Base-by-base conservation (phyloP, 2,797 vertebrate genomes). In the Darevskia nairensis region DNA sequence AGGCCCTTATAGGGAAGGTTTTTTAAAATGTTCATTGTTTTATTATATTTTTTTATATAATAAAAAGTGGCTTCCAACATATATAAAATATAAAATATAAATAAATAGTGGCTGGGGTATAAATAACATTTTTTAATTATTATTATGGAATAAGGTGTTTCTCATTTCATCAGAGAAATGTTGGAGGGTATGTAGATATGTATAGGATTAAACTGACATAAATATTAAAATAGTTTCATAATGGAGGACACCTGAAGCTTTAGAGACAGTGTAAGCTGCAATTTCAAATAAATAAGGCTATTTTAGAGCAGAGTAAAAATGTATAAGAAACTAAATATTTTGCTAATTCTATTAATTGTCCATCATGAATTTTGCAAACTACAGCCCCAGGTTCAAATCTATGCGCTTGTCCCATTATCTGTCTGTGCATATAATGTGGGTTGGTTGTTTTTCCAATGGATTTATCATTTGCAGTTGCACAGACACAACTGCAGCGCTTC, bases 401-500 rank as follows among this genome's bases (percentile, higher is more conserved):
- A 17, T 84, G 41, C 5, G 29, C n/a, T 25, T 79, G 9, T 39
- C 50, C 78, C 11, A 35, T 27, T 68, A 13, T 17, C 32, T 85
- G 25, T 6, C 13, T 8, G 15, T 9, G 8, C n/a, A 32, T 6
- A 32, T 71, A 32, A 6, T 23, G 21, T 55, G 68, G n/a, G 84
- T 25, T 44, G 39, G 39, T 59, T 85, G 39, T n/a, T 77, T 46
- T 32, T 41, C 13, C 17, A 72, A 41, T 29, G 19, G 32, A 11
- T 19, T 71, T 80, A 35, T 35, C 25, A 87, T 44, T 74, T 41
- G 19, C 81, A 64, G 41, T 64, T 29, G 19, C 7, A 19, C 29
- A 10, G 41, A 80, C 46, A 85, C 82, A 94, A 83, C 90, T 82
- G 7, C 82, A 61, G 84, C 55, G 0, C 87, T 87, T 80, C 76